phyloP scores from a whole-genome alignment of 2,797 vertebrate genomes.

The Apogon hyalosoma region DNA sequence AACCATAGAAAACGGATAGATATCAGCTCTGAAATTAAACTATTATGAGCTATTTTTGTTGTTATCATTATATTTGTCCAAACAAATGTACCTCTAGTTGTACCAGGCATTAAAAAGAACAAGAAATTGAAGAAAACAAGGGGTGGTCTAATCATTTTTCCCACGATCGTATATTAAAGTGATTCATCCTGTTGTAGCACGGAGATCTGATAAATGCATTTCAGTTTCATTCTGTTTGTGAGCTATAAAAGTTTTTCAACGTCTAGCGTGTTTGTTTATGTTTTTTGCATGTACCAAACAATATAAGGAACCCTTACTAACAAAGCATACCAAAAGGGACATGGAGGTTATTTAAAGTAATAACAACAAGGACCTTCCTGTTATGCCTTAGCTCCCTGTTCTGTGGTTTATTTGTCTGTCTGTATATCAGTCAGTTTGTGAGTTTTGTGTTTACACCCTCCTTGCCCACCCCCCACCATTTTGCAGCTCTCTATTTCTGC shows the following conservation, averaged over 20 bases:
- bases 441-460: conserved; percentile 51
- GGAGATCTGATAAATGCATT: conserved; percentile 26
- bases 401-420: conserved; percentile 60
- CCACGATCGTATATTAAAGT: conserved; percentile 28
- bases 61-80: too few species aligned
- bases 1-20: too few species aligned
- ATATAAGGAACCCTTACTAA: conserved; percentile 68
- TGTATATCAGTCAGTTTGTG: conserved; percentile 39
- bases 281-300: conserved; percentile 63
- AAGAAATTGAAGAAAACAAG: too few species aligned
- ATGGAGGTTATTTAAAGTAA: conserved; percentile 64
- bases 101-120: too few species aligned
- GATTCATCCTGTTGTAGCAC: conserved; percentile 19
- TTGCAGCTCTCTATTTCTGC: conserved; percentile 51
- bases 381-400: conserved; percentile 55
- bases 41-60: too few species aligned
- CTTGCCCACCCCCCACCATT: conserved; percentile 15
- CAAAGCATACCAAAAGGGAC: conserved; percentile 52
- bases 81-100: too few species aligned
- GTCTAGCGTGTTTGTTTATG: conserved; percentile 51
- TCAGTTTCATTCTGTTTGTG: conserved; percentile 14
- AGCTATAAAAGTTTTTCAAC: conserved; percentile 23
- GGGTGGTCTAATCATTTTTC: too few species aligned
- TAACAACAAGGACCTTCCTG: conserved; percentile 78
- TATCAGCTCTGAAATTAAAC: too few species aligned